These are phyloP conservation scores for Amblyteles armatorius DNA, from an alignment of 2,888 invertebrate genomes.

Conservation along the genomic window DNA sequence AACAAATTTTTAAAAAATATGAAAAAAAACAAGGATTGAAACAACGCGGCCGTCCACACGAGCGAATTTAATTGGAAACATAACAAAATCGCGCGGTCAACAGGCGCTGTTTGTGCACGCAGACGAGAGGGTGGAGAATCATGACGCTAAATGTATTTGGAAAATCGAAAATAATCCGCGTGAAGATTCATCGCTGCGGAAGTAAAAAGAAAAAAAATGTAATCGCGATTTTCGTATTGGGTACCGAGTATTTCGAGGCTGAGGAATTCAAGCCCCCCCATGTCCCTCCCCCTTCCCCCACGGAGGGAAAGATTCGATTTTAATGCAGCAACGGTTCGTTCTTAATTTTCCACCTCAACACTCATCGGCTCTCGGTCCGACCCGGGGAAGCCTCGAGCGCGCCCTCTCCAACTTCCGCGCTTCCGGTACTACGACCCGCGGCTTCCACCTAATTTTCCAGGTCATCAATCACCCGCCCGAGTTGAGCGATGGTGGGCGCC, in stretches of 20 bases:
- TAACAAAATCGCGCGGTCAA: slow-evolving; percentile 10
- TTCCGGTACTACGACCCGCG: slow-evolving; percentile 24
- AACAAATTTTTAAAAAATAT: not conserved
- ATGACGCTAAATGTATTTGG: not conserved
- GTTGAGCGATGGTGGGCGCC: slow-evolving; percentile 55
- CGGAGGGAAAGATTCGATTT: slow-evolving; percentile 9
- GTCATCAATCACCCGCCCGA: slow-evolving; percentile 72
- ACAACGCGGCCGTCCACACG: not conserved
- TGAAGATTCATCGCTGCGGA: not conserved
- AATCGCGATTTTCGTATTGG: not conserved
- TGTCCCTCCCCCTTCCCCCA: too few species aligned
- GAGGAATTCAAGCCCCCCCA: not conserved
- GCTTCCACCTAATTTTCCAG: slow-evolving; percentile 72
- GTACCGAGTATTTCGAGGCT: not conserved
- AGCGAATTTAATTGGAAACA: slow-evolving; percentile 25
- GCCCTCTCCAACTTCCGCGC: slow-evolving; percentile 17
- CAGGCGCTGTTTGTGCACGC: not conserved
- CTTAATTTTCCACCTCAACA: slow-evolving; percentile 69
- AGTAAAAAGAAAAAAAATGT: not conserved
- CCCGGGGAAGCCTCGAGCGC: slow-evolving; percentile 63
- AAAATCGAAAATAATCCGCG: not conserved
- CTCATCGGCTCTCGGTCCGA: slow-evolving; percentile 39
- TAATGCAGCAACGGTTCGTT: slow-evolving; percentile 30
- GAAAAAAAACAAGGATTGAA: not conserved
- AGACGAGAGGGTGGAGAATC: not conserved